Evolutionary conservation across 2,888 invertebrate species (phyloP), one percentile per base, ranked within the genome.

Genomic region (Merodon equestris): DNA sequence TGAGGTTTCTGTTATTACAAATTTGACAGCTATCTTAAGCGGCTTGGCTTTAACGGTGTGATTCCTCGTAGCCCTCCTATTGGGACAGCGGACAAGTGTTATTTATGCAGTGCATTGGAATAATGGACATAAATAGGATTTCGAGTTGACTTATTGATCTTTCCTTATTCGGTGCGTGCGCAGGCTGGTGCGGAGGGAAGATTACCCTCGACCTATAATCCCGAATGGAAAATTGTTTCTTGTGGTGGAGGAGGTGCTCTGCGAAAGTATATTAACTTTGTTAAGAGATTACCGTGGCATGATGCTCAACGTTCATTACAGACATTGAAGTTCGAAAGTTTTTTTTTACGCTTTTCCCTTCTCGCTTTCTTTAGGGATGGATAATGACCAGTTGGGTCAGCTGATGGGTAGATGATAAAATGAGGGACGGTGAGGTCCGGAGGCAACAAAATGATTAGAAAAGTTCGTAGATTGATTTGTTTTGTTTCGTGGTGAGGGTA

Each of bases 51-150:
- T 10, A n/a, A 18, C 38, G 15, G 48, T 45, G 50, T 14, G 50
- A n/a, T n/a, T 9, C 36, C 36, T 40, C 40, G 40, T n/a, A 18
- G 36, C 53, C 38, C 40, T 17, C 15, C 54, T 36, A 12, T 4
- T 27, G 7, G 27, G 27, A 4, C 7, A 42, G 44, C 27, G 51
- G 58, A 53, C 72, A 72, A 72, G 64, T 72, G 72, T 64, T 64
- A 53, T 64, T 64, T 64, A 72, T 71, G 61, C 71, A 61, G 18
- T 56, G 61, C 71, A 47, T 63, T 47, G 34, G 71, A 54, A 61
- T 71, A 71, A 61, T 61, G 61, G 61, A 54, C 42, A 71, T 61
- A 18, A 71, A 71, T 54, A 54, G 61, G 71, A 54, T 70, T 70
- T 44, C 7, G 27, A 19, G 27, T 61, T 71, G 61, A 63, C 61